These are phyloP conservation scores for Drymodes brunneopygia DNA, from an alignment of 2,113 vertebrate genomes.

Conservation along the genomic window DNA sequence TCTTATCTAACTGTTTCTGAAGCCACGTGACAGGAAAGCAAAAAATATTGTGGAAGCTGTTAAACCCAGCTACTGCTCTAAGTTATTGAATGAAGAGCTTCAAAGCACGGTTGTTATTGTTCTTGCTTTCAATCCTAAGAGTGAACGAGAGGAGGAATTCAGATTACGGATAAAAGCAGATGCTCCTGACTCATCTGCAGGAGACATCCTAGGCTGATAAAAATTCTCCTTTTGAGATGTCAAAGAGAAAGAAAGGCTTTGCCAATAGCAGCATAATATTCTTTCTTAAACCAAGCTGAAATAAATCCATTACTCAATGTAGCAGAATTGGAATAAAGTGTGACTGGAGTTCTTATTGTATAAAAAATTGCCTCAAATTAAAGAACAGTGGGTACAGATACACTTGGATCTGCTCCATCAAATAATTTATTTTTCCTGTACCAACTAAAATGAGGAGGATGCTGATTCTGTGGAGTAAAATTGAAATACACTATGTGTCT, in stretches of 20 bases:
- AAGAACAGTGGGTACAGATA: conserved; percentile 28
- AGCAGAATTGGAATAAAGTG: conserved; percentile 7
- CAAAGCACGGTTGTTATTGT: not conserved
- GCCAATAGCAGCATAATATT: not conserved
- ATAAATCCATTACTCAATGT: conserved; percentile 36
- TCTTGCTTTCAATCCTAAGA: not conserved
- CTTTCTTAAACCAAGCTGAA: conserved; percentile 41
- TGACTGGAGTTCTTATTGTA: not conserved
- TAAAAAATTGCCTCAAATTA: conserved; percentile 8
- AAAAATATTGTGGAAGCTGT: not conserved
- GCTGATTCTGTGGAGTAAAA: conserved; percentile 5
- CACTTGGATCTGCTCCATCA: conserved; percentile 22
- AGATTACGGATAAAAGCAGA: not conserved
- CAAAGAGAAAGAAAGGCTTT: not conserved
- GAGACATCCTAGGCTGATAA: not conserved
- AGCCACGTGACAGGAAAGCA: not conserved
- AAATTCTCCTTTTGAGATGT: not conserved
- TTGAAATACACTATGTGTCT: not conserved
- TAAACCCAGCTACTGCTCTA: not conserved
- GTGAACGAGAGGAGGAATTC: not conserved
- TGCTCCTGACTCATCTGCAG: not conserved
- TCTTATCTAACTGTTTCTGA: not conserved
- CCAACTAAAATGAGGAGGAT: conserved; percentile 13
- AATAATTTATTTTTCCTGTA: not conserved
- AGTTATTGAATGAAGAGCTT: not conserved